Conservation (phyloP, 2,888 invertebrate species). For the Hydropsyche betteni region DNA sequence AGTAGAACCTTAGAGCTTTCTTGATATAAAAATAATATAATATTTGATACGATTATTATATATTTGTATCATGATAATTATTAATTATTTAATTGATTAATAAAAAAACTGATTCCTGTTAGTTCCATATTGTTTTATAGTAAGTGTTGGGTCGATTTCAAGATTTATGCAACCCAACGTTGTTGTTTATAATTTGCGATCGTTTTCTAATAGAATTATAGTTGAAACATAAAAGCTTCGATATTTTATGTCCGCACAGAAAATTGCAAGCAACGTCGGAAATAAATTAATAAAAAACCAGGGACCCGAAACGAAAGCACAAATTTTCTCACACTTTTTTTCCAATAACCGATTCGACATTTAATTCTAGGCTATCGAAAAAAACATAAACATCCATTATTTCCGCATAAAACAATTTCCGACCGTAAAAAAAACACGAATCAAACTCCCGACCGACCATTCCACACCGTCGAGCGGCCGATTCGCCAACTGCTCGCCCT, state of each 20-base stretch:
- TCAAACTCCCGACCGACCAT: too few species aligned
- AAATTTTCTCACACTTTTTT: neutral
- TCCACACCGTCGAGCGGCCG: neutral
- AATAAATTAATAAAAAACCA: too few species aligned
- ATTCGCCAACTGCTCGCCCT: neutral
- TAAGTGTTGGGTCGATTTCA: neutral
- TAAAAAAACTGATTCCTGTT: neutral
- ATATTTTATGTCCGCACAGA: too few species aligned
- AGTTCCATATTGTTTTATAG: neutral
- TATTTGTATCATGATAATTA: neutral
- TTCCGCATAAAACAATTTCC: too few species aligned
- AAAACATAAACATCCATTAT: too few species aligned
- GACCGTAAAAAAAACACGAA: too few species aligned
- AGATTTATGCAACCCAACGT: slow-evolving; percentile 32
- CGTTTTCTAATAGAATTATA: slow-evolving; percentile 30
- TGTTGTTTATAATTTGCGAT: slow-evolving; percentile 35
- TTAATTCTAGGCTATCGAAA: too few species aligned
- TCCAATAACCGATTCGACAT: neutral
- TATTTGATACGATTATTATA: neutral
- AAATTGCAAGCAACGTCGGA: too few species aligned
- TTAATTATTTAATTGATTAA: neutral
- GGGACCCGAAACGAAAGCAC: too few species aligned
- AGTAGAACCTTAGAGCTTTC: neutral
- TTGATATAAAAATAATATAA: neutral
- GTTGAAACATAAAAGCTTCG: neutral